phyloP scores from a whole-genome alignment of 2,797 vertebrate genomes.

The Galagoides demidoff region DNA sequence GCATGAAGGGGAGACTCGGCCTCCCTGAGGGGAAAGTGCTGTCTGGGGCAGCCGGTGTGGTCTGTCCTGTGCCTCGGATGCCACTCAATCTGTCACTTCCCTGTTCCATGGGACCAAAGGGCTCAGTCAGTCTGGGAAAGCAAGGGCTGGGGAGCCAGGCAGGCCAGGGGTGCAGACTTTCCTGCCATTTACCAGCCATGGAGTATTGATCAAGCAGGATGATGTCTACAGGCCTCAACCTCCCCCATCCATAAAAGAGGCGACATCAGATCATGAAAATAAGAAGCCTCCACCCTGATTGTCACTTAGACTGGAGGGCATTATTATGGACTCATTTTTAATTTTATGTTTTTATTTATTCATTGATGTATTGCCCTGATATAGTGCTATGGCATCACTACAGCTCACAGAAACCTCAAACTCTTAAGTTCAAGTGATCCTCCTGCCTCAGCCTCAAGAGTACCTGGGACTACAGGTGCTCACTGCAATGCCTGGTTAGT shows the following conservation, averaged over 20 bases:
- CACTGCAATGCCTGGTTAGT: too few relatives aligned
- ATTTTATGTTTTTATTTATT: too few relatives aligned
- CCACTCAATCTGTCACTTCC: background rate
- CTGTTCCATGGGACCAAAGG: background rate
- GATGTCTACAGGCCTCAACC: background rate
- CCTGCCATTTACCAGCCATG: rapidly evolving
- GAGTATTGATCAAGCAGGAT: rapidly evolving
- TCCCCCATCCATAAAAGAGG: background rate
- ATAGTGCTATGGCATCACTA: too few relatives aligned
- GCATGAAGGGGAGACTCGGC: rapidly evolving
- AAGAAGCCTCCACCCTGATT: background rate
- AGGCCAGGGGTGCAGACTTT: rapidly evolving
- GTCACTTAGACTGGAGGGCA: rapidly evolving
- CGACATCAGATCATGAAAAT: background rate
- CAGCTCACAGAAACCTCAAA: too few relatives aligned
- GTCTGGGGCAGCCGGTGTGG: background rate
- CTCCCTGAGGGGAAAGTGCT: rapidly evolving
- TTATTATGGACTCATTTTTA: background rate
- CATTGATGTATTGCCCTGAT: too few relatives aligned
- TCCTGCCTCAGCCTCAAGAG: too few relatives aligned
- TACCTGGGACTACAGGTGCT: too few relatives aligned
- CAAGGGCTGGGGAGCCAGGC: rapidly evolving
- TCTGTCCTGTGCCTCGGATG: background rate
- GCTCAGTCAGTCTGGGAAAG: background rate
- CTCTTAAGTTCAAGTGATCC: too few relatives aligned